Base-by-base conservation (phyloP, 2,113 vertebrate genomes). In the Alouatta palliata region DNA sequence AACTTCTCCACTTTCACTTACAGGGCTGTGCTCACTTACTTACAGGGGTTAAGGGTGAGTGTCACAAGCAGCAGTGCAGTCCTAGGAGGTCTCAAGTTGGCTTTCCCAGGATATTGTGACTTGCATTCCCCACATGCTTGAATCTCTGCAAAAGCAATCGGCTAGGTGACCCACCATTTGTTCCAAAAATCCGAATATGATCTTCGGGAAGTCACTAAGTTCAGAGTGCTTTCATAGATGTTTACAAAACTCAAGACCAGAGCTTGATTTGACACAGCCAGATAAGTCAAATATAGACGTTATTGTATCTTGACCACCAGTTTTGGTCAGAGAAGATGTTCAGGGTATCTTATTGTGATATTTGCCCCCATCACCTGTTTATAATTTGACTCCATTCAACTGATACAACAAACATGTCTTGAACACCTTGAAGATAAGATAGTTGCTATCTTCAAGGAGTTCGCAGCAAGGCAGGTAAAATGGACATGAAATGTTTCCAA, bases 241-340 rank as follows among this genome's bases (percentile, higher is more conserved):
- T 27, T n/a, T 3, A 75, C 3, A 2, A 68, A 66, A 81, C 89
- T 87, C 87, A 37, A 56, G n/a, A 45, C n/a, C 56, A 27, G 32
- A 66, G 17, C 21, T 20, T 20, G 76, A 47, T 70, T 16, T 56
- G 14, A 8, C 21, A 25, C 2, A 71, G 52, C 8, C 49, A 54
- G 37, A 32, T 21, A 40, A 52, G 73, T 56, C 37, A 8, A 66
- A 40, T 8, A 12, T 1, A n/a, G 20, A 54, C 19, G 5, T 25
- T 27, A 25, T 52, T 0, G 8, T 11, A n/a, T 4, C 20, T 54
- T 1, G 0, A 25, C 30, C 1, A 56, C 8, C 9, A 30, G 27
- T 8, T 68, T 86, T 37, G 37, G 8, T 2, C 19, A 56, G 21
- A 17, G 66, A 52, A 70, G 17, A n/a, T 23, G 10, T 43, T 47